These are phyloP conservation scores for Trachelus stipa DNA, from an alignment of 2,888 invertebrate species.

Conservation along the genomic window DNA sequence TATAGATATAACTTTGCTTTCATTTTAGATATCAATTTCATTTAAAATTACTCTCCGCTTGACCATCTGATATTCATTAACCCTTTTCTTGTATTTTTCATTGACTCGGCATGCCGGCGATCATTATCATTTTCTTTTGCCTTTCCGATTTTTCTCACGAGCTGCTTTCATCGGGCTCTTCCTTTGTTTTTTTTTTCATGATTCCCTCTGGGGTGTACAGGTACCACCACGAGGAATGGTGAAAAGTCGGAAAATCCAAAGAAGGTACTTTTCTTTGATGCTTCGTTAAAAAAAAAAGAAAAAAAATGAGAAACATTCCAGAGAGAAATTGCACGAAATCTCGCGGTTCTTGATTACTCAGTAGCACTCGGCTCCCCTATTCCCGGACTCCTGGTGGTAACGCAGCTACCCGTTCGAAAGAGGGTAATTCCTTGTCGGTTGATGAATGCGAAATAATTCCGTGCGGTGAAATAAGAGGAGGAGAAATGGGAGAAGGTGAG, in stretches of 20 bases:
- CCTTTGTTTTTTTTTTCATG: not conserved
- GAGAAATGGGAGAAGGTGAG: not conserved
- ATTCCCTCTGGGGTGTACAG: not conserved
- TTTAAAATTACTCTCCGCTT: not conserved
- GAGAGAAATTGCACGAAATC: not conserved
- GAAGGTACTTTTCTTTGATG: not conserved
- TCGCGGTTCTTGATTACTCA: constrained; percentile 4
- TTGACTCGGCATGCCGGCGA: not conserved
- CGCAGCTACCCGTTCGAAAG: constrained; percentile 8
- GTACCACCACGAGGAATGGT: not conserved
- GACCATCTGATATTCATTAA: not conserved
- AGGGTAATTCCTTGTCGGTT: constrained; percentile 18
- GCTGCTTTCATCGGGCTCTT: not conserved
- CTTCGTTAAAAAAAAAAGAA: not conserved
- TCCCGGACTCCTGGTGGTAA: not conserved
- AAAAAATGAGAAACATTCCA: not conserved
- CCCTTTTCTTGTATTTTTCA: not conserved
- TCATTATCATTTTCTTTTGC: not conserved
- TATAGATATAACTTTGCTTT: not conserved
- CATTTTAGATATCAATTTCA: not conserved
- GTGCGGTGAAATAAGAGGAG: constrained; percentile 6
- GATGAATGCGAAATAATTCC: constrained; percentile 18
- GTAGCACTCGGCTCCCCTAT: not conserved
- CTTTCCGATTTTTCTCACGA: not conserved
- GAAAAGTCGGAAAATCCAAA: not conserved